Evolutionary conservation across 2,888 invertebrate species (phyloP), one percentile per base, ranked within the genome.

Genomic region (Agapostemon virescens): DNA sequence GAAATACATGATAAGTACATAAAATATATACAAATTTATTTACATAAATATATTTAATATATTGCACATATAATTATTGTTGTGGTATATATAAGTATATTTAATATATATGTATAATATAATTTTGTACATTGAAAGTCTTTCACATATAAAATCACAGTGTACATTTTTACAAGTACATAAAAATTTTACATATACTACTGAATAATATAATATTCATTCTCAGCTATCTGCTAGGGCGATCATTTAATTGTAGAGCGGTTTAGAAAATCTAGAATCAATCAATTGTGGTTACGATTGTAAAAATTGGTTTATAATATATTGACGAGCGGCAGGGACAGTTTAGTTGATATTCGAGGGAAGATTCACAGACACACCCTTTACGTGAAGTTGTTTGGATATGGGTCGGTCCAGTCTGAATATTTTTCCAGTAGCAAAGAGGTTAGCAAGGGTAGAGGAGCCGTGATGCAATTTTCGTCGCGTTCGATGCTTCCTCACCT

Each of bases 391-490:
- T 45, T 42, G 26, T 72, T 45, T 70, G 73, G 40, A 77, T 69
- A 70, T 55, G 80, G 73, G 70, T 80, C 69, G 76, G 83, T 84
- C 78, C 86, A 84, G 76, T 86, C 74, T 84, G 83, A 82, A 86
- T 84, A 86, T 86, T 83, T 86, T 84, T 81, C 81, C 70, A 52
- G 74, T 49, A 68, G 64, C 78, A 61, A 66, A 77, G 73, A 63
- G 69, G 64, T 45, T 40, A 69, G 55, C 40, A 70, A 64, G 74
- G 67, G 67, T 38, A 69, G 74, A 75, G 67, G 75, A 70, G 61
- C 64, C 23, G 70, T 83, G 86, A 88, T 86, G 87, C 81, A 87
- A 88, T 88, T 88, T 85, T 88, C 82, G 80, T 79, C 76, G 74
- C 52, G 70, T 67, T 76, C 72, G 79, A 78, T 74, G 72, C 74